Base-by-base conservation (phyloP, 2,888 invertebrate species). In the Drosophila suboccidentalis region DNA sequence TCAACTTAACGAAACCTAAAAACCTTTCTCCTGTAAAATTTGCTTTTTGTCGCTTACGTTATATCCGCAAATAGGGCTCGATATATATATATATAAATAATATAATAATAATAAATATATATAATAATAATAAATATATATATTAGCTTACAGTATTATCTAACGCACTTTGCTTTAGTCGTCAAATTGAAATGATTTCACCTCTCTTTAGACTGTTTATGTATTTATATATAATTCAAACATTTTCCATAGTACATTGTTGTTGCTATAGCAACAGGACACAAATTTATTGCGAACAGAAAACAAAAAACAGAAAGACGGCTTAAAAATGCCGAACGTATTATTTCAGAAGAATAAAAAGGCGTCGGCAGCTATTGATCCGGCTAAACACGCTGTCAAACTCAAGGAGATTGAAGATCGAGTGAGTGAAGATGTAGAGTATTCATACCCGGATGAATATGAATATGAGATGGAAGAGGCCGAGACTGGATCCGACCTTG, bases 351-450 rank as follows among this genome's bases (percentile, higher is more conserved):
- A 78, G 43, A 63, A 76, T 41, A 76, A 83, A 47, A 78, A 75
- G 66, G 43, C 55, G 8, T 6, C 29, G 0, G 9, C n/a, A 6
- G 19, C 11, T 8, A 78, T 87, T 38, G 85, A 89, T 55, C 60
- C 78, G 1, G 55, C 13, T 36, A 84, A 67, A 54, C 75, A 90
- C 62, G 71, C 69, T 0, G 78, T 51, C 1, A 80, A 85, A 8
- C 61, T 89, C 2, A 88, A 86, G 49, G 87, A 88, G 59, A 89
- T 90, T 32, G 85, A 82, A 9, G 74, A 78, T 1, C 17, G 29
- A 0, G 26, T 36, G 0, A 44, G 22, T 4, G 53, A 58, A 0
- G 72, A 68, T 0, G 19, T 6, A 1, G 75, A 75, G 3, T 44
- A 29, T 9, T 29, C n/a, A 0, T 58, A 26, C 44, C 3, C 19